Base-by-base conservation (phyloP, 2,888 invertebrate species). In the Petrolisthes manimaculis region DNA sequence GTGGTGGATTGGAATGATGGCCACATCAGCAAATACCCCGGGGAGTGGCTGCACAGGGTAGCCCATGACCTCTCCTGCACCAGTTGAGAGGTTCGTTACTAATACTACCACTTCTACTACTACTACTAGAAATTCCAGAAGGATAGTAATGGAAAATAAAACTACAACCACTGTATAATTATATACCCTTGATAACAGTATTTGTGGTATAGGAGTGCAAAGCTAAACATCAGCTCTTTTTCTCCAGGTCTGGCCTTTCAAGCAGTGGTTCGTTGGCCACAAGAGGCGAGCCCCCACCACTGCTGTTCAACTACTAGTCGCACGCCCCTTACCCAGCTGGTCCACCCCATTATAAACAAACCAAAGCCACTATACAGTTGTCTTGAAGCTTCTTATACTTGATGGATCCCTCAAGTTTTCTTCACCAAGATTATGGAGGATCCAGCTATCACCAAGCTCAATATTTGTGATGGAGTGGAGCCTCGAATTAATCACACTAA, bases 1-100 rank as follows among this genome's bases (percentile, higher is more conserved):
- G 88, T 88, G 24, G 80, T 88, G 3, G 88, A 88, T 81, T 88
- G 88, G 88, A 88, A 78, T 53, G 88, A 88, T 51, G 88, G 88
- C 4, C 88, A 88, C 61, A 88, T 88, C 61, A 88, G 88, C 88
- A 84, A 84, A 75, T 88, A 88, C 67, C 69, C 88, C 5, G 84
- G 84, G 4, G 67, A 81, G 54, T 88, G 88, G 88, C 81, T 88
- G 54, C 84, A 84, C 84, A 51, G 77, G 67, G 79, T 53, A 69
- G 78, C 84, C 18, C 84, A 84, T 53, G 81, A 82, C 67, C 67
- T 82, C 79, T 67, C 53, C 54, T 84, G 69, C 56, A 77, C 53
- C 37, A 9, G 18, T n/a, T 71, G 71, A 71, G 71, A 71, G 71
- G 71, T 71, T n/a, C 6, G 18, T 18, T 21, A 21, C 74, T 74